phyloP scores from a whole-genome alignment of 2,888 invertebrate species.

The Drosophila infuscata region DNA sequence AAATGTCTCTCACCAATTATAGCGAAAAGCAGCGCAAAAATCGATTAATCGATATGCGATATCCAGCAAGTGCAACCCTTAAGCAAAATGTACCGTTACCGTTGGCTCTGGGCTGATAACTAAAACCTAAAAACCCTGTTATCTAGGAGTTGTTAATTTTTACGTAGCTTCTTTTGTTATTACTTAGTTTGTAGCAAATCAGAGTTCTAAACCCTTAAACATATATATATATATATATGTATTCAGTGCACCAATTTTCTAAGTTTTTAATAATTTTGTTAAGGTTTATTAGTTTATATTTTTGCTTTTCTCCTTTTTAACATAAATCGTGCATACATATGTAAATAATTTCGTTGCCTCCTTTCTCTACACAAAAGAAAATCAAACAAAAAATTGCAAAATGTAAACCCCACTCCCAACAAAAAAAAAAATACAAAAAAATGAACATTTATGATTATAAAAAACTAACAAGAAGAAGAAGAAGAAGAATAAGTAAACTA shows the following conservation, averaged over 20 bases:
- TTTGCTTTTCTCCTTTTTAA: slow-evolving; percentile 22
- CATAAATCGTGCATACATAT: slow-evolving; percentile 58
- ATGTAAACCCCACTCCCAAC: slow-evolving; percentile 21
- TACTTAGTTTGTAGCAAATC: slow-evolving; percentile 44
- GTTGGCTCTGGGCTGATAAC: slow-evolving; percentile 12
- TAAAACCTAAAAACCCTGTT: slow-evolving; percentile 16
- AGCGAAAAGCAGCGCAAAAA: not conserved
- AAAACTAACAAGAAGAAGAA: slow-evolving; percentile 24
- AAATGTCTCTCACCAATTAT: slow-evolving; percentile 24
- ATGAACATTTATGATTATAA: slow-evolving; percentile 6
- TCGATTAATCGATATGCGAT: slow-evolving; percentile 33
- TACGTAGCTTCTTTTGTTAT: slow-evolving; percentile 53
- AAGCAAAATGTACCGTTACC: slow-evolving; percentile 6
- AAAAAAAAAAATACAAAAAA: slow-evolving; percentile 24
- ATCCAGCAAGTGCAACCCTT: slow-evolving; percentile 25
- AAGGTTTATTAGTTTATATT: slow-evolving; percentile 56
- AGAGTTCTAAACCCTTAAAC: slow-evolving; percentile 10
- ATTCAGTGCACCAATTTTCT: slow-evolving; percentile 24
- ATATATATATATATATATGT: not conserved
- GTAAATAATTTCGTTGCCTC: slow-evolving; percentile 76
- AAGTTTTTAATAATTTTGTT: slow-evolving; percentile 52
- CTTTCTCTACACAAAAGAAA: slow-evolving; percentile 46
- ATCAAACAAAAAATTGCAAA: slow-evolving; percentile 32
- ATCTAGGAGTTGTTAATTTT: slow-evolving; percentile 48
- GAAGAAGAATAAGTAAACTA: slow-evolving; percentile 31